These are phyloP conservation scores for Vanacampus margaritifer DNA, from an alignment of 2,113 vertebrate genomes.

Conservation along the genomic window DNA sequence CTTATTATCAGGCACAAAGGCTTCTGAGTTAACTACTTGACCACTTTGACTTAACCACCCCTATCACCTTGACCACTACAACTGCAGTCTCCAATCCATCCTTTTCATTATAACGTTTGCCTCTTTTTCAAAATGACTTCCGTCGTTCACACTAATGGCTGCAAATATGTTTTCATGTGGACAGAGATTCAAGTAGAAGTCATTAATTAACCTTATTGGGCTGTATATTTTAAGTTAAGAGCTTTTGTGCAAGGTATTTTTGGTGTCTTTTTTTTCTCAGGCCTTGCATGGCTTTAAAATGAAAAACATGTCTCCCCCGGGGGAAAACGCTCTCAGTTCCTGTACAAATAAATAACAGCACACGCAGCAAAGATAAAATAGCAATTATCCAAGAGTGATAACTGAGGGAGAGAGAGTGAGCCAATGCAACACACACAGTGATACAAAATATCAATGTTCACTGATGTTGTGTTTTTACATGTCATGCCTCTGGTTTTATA, in stretches of 20 bases:
- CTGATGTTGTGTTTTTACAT: constrained; percentile 51
- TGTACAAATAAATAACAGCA: constrained; percentile 67
- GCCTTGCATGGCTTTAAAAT: constrained; percentile 16
- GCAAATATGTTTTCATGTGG: too few relatives aligned
- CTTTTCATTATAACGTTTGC: too few relatives aligned
- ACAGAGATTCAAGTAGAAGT: neutral
- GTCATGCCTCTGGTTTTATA: constrained; percentile 41
- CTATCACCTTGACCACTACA: too few relatives aligned
- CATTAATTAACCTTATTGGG: neutral
- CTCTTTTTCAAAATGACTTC: too few relatives aligned
- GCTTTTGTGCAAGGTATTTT: neutral
- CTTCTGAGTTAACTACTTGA: too few relatives aligned
- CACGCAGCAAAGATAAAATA: constrained; percentile 74
- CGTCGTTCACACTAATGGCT: too few relatives aligned
- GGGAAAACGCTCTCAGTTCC: constrained; percentile 60
- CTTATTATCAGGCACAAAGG: too few relatives aligned
- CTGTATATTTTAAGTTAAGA: constrained; percentile 3
- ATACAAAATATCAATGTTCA: constrained; percentile 47
- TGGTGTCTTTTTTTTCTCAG: constrained; percentile 1
- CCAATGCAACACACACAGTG: constrained; percentile 41
- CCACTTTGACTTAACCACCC: too few relatives aligned
- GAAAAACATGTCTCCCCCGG: constrained; percentile 47
- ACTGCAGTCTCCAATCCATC: too few relatives aligned
- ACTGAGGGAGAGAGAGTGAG: constrained; percentile 42
- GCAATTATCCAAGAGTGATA: constrained; percentile 74